phyloP scores from a whole-genome alignment of 2,113 vertebrate species.

The Semnornis frantzii region DNA sequence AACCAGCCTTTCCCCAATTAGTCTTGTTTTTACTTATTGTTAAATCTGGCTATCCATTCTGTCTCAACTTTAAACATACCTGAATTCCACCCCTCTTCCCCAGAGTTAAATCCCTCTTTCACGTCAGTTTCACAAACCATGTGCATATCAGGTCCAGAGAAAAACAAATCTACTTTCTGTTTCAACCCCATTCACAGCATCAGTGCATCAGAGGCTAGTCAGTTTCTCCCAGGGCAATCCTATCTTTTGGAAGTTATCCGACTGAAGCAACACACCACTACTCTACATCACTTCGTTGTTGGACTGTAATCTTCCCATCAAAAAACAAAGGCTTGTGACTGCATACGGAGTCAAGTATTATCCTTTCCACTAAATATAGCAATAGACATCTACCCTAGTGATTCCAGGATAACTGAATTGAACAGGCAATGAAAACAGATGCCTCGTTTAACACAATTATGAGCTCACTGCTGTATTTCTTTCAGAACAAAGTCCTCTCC shows the following conservation, averaged over 20 bases:
- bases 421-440: background rate
- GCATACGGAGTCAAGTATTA: background rate
- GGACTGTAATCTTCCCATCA: background rate
- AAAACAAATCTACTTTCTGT: background rate
- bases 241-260: background rate
- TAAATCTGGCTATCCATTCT: background rate
- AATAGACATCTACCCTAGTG: background rate
- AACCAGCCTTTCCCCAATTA: background rate
- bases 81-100: background rate
- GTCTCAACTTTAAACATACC: background rate
- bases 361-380: background rate
- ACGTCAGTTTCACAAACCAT: accelerated
- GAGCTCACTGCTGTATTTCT: background rate
- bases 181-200: background rate
- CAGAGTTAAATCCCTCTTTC: background rate
- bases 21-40: background rate
- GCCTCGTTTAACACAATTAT: background rate
- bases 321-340: background rate
- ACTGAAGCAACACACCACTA: background rate
- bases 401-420: background rate
- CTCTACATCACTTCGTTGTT: background rate
- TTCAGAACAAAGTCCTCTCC: background rate
- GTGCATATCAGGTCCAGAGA: background rate
- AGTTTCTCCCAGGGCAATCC: background rate
- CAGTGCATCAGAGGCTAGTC: background rate